These are phyloP conservation scores for Crossocerus cetratus DNA, from an alignment of 2,888 invertebrate species.

Conservation along the genomic window DNA sequence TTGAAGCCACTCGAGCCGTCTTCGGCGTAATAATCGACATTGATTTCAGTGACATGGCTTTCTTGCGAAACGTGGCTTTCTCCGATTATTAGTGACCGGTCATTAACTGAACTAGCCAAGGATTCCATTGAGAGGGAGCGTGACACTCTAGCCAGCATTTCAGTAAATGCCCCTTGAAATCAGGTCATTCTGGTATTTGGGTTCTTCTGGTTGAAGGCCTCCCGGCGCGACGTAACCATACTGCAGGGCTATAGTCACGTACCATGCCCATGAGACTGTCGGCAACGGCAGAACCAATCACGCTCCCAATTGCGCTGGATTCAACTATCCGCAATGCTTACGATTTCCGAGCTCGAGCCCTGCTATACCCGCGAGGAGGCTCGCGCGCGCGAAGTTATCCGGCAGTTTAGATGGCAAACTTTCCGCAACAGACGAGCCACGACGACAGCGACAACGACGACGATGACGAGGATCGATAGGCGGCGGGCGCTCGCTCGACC, in stretches of 20 bases:
- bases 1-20: too few relatives aligned
- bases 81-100: too few relatives aligned
- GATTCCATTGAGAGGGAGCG: background rate
- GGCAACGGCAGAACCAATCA: conserved; percentile 3
- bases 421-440: conserved; percentile 37
- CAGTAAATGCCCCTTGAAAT: background rate
- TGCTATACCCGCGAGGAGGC: conserved; percentile 20
- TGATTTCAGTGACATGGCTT: conserved; percentile 27
- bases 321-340: conserved; percentile 19
- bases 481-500: conserved; percentile 24
- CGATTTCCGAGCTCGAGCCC: background rate
- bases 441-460: conserved; percentile 36
- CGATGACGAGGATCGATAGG: conserved; percentile 51
- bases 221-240: background rate
- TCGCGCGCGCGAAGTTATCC: conserved; percentile 38
- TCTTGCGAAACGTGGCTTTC: too few relatives aligned
- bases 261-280: conserved; percentile 27
- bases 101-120: too few relatives aligned
- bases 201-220: background rate
- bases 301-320: conserved; percentile 28
- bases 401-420: conserved; percentile 59
- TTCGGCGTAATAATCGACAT: background rate
- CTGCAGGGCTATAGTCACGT: conserved; percentile 8
- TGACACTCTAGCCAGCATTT: background rate
- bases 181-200: too few relatives aligned